These are phyloP conservation scores for Dione juno DNA, from an alignment of 2,888 invertebrate genomes.

Conservation along the genomic window DNA sequence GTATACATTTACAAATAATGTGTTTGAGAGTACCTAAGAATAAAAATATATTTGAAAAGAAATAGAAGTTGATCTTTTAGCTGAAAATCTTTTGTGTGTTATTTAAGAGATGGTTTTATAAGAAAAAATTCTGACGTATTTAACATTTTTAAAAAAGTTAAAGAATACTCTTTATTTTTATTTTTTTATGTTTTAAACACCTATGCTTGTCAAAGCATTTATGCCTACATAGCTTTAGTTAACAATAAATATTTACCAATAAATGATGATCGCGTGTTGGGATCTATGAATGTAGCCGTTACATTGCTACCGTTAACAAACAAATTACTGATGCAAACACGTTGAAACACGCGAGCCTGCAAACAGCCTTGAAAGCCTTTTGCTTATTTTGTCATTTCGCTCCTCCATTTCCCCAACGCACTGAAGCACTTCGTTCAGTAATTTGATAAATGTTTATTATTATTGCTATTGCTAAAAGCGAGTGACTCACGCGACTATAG, in stretches of 20 bases:
- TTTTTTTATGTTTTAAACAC: no score
- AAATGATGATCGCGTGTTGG: slow-evolving; percentile 70
- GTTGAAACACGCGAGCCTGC: slow-evolving; percentile 78
- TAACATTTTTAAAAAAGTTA: no score
- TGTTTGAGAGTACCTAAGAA: background rate
- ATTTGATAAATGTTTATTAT: slow-evolving; percentile 78
- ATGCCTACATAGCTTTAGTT: background rate
- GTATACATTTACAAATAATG: slow-evolving; percentile 3
- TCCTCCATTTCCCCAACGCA: slow-evolving; percentile 58
- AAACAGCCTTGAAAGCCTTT: slow-evolving; percentile 79
- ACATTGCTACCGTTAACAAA: slow-evolving; percentile 79
- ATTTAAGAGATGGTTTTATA: no score
- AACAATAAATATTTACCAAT: slow-evolving; percentile 35
- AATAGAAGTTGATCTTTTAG: background rate
- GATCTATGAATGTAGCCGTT: slow-evolving; percentile 80
- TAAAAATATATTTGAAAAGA: background rate
- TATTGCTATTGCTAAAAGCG: slow-evolving; percentile 73
- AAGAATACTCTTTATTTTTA: no score
- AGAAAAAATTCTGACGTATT: no score
- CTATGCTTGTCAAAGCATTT: background rate
- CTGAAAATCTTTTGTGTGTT: background rate
- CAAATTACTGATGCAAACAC: slow-evolving; percentile 84
- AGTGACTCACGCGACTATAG: slow-evolving; percentile 58
- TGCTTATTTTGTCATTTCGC: slow-evolving; percentile 78
- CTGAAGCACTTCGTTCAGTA: slow-evolving; percentile 54